phyloP scores from a whole-genome alignment of 2,113 vertebrate species.

The Oreotrochilus melanogaster region DNA sequence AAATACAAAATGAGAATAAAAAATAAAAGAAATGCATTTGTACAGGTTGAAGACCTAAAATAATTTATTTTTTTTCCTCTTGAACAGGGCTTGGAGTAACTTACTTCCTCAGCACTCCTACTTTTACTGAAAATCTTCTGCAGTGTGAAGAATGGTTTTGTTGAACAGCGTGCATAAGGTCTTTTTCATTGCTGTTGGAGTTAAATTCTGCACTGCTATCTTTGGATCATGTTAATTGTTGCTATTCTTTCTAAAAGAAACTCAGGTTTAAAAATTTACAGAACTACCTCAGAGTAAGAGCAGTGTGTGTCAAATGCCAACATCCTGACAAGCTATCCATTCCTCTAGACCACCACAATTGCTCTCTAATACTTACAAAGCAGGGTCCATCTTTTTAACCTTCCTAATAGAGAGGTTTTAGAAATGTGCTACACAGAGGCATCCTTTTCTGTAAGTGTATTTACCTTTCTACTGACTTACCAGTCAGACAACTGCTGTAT shows the following conservation, averaged over 20 bases:
- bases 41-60: neutral
- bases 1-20: neutral
- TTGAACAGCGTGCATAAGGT: neutral
- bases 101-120: neutral
- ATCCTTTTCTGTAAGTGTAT: neutral
- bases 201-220: neutral
- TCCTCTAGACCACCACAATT: neutral
- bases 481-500: neutral
- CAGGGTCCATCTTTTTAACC: neutral
- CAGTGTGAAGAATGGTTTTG: neutral
- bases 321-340: neutral
- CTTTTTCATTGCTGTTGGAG: neutral
- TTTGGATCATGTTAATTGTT: neutral
- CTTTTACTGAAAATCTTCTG: neutral
- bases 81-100: neutral
- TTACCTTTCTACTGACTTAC: neutral
- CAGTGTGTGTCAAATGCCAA: neutral
- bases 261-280: slow-evolving; percentile 1
- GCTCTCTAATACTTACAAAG: neutral
- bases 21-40: neutral
- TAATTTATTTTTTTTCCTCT: neutral
- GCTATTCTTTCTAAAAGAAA: neutral
- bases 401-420: neutral
- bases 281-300: neutral
- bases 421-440: neutral